Conservation (phyloP, 2,888 invertebrate species). For the Strigamia transsilvanica region DNA sequence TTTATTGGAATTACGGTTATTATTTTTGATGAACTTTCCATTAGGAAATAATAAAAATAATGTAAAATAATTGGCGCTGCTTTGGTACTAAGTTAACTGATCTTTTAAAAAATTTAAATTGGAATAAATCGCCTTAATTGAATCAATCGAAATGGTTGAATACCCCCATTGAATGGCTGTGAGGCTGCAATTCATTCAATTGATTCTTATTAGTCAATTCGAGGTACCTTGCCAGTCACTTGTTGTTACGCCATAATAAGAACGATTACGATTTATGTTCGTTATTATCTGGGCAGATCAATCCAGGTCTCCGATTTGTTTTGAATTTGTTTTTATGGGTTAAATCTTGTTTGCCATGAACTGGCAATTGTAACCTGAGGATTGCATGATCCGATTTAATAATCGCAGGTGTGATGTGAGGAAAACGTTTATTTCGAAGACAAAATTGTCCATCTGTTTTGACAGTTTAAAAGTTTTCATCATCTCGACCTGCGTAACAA, state of each 20-base stretch:
- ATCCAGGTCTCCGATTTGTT: background rate
- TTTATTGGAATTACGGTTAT: background rate
- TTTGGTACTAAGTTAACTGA: too few relatives aligned
- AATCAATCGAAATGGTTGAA: constrained; percentile 2
- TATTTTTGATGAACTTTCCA: too few relatives aligned
- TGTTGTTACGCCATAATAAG: background rate
- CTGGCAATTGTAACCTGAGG: background rate
- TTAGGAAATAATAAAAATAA: too few relatives aligned
- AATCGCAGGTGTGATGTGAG: background rate
- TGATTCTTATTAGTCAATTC: background rate
- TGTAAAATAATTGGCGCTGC: too few relatives aligned
- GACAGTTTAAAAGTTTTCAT: too few relatives aligned
- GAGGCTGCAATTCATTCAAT: too few relatives aligned
- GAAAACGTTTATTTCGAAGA: background rate
- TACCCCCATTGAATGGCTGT: background rate
- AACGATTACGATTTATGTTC: too few relatives aligned
- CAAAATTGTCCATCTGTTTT: too few relatives aligned
- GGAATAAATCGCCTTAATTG: background rate
- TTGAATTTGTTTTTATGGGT: background rate
- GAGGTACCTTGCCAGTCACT: background rate
- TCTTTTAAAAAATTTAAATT: background rate
- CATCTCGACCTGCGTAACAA: too few relatives aligned
- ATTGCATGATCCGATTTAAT: background rate
- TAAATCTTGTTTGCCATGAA: constrained; percentile 3
- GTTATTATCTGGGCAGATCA: too few relatives aligned